phyloP scores from a whole-genome alignment of 1,140 invertebrate species.

The Carcinoscorpius rotundicauda region DNA sequence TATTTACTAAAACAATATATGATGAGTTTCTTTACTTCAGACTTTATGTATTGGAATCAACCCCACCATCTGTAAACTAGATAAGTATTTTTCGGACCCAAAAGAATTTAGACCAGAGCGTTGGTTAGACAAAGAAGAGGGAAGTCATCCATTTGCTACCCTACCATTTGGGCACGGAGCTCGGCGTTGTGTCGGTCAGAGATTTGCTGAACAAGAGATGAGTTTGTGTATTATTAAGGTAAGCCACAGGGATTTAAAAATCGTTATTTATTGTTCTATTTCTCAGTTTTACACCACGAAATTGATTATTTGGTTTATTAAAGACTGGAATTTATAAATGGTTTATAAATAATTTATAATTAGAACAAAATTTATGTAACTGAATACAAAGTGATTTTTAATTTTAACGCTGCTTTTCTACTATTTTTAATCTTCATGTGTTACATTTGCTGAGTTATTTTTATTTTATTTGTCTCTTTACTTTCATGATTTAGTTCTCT shows the following conservation, averaged over 20 bases:
- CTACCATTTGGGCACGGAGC: slow-evolving; percentile 82
- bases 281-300: background rate
- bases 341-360: background rate
- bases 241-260: slow-evolving; percentile 27
- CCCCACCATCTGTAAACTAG: slow-evolving; percentile 59
- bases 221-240: slow-evolving; percentile 61
- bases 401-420: background rate
- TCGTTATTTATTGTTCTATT: background rate
- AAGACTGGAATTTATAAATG: background rate
- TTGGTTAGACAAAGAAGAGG: slow-evolving; percentile 35
- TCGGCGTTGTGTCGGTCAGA: slow-evolving; percentile 69
- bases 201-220: slow-evolving; percentile 80
- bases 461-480: too few species aligned
- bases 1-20: too few species aligned
- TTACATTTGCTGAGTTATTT: too few species aligned
- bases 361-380: background rate
- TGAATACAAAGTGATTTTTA: background rate
- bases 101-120: slow-evolving; percentile 38
- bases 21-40: slow-evolving; percentile 39
- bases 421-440: too few species aligned
- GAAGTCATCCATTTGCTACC: slow-evolving; percentile 58
- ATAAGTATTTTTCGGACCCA: slow-evolving; percentile 60
- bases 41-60: slow-evolving; percentile 73
- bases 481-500: too few species aligned
- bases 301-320: background rate